Conservation (phyloP, 2,797 vertebrate species). For the Tapirus indicus region DNA sequence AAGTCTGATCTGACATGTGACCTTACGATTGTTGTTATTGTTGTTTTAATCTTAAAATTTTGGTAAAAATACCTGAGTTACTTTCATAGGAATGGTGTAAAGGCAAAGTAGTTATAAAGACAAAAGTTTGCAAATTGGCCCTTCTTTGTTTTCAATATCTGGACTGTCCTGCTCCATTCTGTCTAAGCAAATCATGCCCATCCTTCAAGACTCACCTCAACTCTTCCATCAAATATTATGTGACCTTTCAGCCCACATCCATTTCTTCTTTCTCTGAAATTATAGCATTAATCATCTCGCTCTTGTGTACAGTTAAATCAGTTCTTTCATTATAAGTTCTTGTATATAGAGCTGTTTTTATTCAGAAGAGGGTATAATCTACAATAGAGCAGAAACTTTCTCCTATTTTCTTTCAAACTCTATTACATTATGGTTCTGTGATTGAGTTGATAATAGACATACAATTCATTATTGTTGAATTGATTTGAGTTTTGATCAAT, state of each 20-base stretch:
- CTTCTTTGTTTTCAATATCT: background rate
- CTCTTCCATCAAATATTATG: background rate
- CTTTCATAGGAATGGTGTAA: background rate
- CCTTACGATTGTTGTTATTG: background rate
- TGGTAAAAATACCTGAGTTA: conserved; percentile 12
- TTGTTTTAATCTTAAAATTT: conserved; percentile 24
- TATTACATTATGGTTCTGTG: background rate
- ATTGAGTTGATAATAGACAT: background rate
- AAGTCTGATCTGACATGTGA: background rate
- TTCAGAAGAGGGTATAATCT: background rate
- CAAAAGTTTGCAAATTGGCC: background rate
- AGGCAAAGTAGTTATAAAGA: background rate
- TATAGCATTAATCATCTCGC: background rate
- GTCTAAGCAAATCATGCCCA: background rate
- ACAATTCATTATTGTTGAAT: background rate
- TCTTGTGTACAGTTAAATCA: background rate
- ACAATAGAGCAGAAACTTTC: background rate
- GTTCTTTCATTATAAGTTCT: background rate
- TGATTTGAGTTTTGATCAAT: background rate
- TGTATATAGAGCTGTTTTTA: background rate
- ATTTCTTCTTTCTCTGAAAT: background rate
- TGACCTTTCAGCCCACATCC: background rate
- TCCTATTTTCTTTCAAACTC: background rate
- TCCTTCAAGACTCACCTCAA: background rate
- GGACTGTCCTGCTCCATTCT: background rate